Base-by-base conservation (phyloP, 2,888 invertebrate genomes). In the Phragmatobia fuliginosa region DNA sequence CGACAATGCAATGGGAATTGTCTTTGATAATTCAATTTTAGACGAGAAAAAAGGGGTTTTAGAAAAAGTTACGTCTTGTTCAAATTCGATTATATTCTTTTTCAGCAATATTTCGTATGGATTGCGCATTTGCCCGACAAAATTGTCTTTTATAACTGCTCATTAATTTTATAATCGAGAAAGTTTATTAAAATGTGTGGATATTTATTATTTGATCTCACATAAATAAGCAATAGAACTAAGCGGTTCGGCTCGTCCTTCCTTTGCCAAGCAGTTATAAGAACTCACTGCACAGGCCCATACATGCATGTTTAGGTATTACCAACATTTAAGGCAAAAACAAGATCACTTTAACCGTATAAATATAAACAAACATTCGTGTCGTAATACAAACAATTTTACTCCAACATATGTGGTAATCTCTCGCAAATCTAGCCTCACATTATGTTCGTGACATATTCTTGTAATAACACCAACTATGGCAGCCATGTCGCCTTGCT, bases 381-480 rank as follows among this genome's bases (percentile, higher is more conserved):
- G 31, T 45, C 32, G 45, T n/a, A 32, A 49, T 33, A 25, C 2
- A 33, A 45, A 33, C 31, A 31, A 60, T 62, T 56, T 59, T 64
- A 32, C 36, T 52, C 36, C 62, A 14, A 68, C 62, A 72, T 65
- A 65, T 62, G 36, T n/a, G 16, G 1, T n/a, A 49, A 62, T 61
- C 62, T 68, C 32, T 65, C 62, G 52, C 66, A 56, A 62, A 65
- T 62, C 66, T 72, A 68, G 60, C 10, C 21, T 49, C 68, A 60
- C 70, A 28, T 56, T 28, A 56, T 16, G 56, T 25, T 31, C n/a
- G 71, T 25, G 74, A 73, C 76, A 70, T 71, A 76, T 80, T 74
- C 67, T 69, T 71, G 65, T 70, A 78, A 79, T 75, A 68, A 36
- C 36, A 67, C 33, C 33, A 58, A 32, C n/a, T 61, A 62, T 52